Base-by-base conservation (phyloP, 2,888 invertebrate species). In the Colostygia pectinataria region DNA sequence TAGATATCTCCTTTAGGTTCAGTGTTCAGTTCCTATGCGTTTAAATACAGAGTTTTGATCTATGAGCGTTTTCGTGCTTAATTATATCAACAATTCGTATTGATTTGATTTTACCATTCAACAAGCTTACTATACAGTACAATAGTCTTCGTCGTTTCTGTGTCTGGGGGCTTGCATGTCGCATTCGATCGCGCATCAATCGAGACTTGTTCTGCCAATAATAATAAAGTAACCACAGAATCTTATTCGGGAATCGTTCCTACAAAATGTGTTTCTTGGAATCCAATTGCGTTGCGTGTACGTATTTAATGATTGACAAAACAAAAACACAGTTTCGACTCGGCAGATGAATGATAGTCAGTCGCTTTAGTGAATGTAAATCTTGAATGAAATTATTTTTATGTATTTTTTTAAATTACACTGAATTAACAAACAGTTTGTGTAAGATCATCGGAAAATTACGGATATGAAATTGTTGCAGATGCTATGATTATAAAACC, bases 201-300 rank as follows among this genome's bases (percentile, higher is more conserved):
- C 79, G 73, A 68, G 47, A 50, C 69, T 67, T 65, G 65, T 61
- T 69, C 66, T 62, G 57, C 71, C 74, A 77, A 80, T 80, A 76
- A 81, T 77, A 78, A 80, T 80, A 80, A 80, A 80, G 69, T 68
- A 68, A 71, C 55, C 65, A 46, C 58, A 52, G 55, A 65, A 78
- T 76, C 72, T 63, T 74, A 75, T 78, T 73, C 60, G 67, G 66
- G 67, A 71, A 79, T 77, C 76, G 68, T 70, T 66, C 65, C 70
- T 60, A 72, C 74, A 68, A 77, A 42, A 76, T 73, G 75, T 63
- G 65, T 71, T 80, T 78, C 78, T 72, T 46, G 66, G 75, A 77
- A 80, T 63, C 53, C 63, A 64, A 63, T 75, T 71, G 72, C 74
- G 67, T 74, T 60, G 72, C 66, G 68, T 66, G 61, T 65, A 53